Evolutionary conservation across 1,140 invertebrate genomes (phyloP), one percentile per base, ranked within the genome.

Genomic region (Drosophila punjabiensis): DNA sequence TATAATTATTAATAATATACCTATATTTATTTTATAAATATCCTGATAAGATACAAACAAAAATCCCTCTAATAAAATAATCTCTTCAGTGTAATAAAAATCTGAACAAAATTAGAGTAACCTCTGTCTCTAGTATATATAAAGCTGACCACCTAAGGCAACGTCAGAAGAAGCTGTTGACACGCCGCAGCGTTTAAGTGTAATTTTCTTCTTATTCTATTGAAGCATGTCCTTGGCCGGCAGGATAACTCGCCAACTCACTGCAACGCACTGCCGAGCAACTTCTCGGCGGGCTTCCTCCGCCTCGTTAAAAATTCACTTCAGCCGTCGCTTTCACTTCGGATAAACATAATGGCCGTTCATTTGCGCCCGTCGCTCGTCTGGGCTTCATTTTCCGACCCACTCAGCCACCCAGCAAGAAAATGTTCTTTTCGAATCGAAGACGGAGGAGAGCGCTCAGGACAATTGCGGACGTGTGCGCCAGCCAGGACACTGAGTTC

Each of bases 181-280:
- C 86, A 89, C 85, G 82, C 70, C 79, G 66, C 86, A 90, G 30
- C 86, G 86, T 90, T 90, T 90, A 90, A 90, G 86, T 90, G 79
- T 90, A 90, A 90, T 90, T 90, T 90, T 90, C 86, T 90, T 78
- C 86, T 90, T 90, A 90, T 86, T 90, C 82, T 75, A 90, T 90
- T 90, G 86, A 90, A 90, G 86, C 86, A 90, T 90, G 86, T 90
- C 82, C 86, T 90, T 90, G 81, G 82, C 63, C 62, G 43, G 47
- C 73, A 82, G 86, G 78, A 76, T 74, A 81, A 74, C 75, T 90
- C 75, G 79, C 53, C 70, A 85, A 90, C 76, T 90, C 86, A 89
- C 53, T 76, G 85, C 86, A 82, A 45, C 32, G 85, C 85, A 90
- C 85, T 86, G 78, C 85, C 76, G 78, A 73, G 74, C 61, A 55